These are phyloP conservation scores for Lemur catta DNA, from an alignment of 2,797 vertebrate genomes.

Conservation along the genomic window DNA sequence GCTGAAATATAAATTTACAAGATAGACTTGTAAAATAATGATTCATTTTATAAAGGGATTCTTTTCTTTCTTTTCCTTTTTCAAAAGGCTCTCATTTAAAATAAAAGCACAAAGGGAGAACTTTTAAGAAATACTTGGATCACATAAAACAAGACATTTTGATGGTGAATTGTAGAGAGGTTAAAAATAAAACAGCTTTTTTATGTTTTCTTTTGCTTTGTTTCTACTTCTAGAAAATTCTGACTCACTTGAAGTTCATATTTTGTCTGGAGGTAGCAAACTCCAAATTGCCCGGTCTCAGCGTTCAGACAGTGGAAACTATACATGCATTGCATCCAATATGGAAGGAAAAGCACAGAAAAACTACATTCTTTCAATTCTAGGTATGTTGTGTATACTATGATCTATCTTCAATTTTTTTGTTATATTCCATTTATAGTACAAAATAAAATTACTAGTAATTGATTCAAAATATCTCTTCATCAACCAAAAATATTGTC, in stretches of 20 bases:
- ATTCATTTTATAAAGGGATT: not conserved
- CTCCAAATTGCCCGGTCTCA: conserved; percentile 93
- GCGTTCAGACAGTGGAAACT: conserved; percentile 90
- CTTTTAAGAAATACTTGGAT: not conserved
- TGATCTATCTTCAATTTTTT: not conserved
- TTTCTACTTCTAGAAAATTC: conserved; percentile 88
- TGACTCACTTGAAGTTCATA: conserved; percentile 92
- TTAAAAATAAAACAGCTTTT: not conserved
- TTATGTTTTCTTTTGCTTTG: conserved; percentile 32
- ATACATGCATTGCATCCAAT: conserved; percentile 93
- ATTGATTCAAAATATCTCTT: not conserved
- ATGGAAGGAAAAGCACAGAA: conserved; percentile 92
- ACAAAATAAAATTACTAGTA: not conserved
- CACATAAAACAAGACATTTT: not conserved
- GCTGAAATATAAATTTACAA: not conserved
- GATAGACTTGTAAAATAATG: not conserved
- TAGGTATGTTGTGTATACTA: conserved; percentile 85
- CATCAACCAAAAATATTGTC: not conserved
- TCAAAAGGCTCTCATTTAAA: not conserved
- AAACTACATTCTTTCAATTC: conserved; percentile 91
- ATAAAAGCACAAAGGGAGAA: not conserved
- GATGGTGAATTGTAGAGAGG: not conserved
- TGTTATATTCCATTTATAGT: not conserved
- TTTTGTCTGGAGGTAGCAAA: conserved; percentile 94
- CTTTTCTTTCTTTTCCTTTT: not conserved